Evolutionary conservation across 2,113 vertebrate genomes (phyloP).

Genomic region (Odobenus rosmarus): DNA sequence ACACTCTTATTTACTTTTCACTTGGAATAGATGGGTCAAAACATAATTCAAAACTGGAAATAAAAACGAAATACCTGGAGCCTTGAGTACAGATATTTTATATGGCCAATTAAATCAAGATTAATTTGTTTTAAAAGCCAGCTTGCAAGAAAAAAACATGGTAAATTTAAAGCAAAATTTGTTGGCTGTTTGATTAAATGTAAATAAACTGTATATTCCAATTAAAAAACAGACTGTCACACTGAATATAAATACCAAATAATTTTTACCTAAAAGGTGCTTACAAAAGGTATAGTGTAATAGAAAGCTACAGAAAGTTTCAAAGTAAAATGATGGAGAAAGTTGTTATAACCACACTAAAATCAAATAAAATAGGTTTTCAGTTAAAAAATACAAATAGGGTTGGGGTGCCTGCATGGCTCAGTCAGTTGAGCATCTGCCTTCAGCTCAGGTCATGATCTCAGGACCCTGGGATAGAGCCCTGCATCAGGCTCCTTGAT

Average conservation of each 20-base stretch:
- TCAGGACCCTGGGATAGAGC: background rate
- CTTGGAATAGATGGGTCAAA: background rate
- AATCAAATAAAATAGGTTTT: background rate
- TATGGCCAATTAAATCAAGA: background rate
- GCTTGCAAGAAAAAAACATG: background rate
- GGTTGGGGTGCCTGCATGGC: background rate
- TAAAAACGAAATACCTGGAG: background rate
- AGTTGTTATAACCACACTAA: background rate
- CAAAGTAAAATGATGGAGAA: background rate
- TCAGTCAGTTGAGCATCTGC: background rate
- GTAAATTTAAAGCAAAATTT: constrained; percentile 19
- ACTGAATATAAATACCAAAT: background rate
- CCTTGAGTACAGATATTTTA: background rate
- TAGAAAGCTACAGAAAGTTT: background rate
- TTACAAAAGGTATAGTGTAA: background rate
- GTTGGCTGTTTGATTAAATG: background rate
- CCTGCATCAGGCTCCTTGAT: background rate
- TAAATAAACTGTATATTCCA: background rate
- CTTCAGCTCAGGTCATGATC: background rate
- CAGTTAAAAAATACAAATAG: constrained; percentile 11
- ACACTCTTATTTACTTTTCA: background rate
- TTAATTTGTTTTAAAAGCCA: background rate
- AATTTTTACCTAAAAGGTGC: background rate
- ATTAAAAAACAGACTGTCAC: background rate
- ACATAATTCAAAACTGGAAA: background rate